Evolutionary conservation across 2,888 invertebrate species (phyloP), one percentile per base, ranked within the genome.

Genomic region (Chironomus riparius): DNA sequence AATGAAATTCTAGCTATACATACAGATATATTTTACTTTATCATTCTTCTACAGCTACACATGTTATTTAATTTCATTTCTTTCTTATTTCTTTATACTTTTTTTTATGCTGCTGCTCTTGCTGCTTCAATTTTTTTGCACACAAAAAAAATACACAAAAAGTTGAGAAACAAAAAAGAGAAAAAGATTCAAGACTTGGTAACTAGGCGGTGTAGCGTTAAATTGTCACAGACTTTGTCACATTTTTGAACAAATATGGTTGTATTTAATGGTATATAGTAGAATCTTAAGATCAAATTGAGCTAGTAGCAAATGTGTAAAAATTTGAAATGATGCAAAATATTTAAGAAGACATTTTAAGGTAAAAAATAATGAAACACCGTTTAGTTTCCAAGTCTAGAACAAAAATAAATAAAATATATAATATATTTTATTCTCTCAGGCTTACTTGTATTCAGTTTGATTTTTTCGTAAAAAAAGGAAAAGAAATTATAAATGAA

Each of bases 1-100:
- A 65, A 65, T 65, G 24, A 65, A 65, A 65, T 65, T 65, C 56
- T 56, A 56, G 56, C 56, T 56, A 15, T 56, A 56, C 56, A 56
- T 18, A 18, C 56, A 56, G 1, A 56, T 18, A 56, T 56, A 56
- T 56, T 56, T 56, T 56, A 56, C 56, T 56, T 56, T 56, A 18
- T 56, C 18, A 56, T 56, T 18, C n/a, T 56, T 56, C 56, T 56
- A 15, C 7, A 18, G 56, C 56, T 56, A 56, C 56, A 56, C 56
- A 56, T 56, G 56, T 56, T 56, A 38, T 38, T 38, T 38, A 38
- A 38, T 38, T 56, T 56, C 56, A 56, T 56, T 56, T 56, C 10
- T 38, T 56, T 15, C 15, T 15, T 15, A 15, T 15, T 56, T 15
- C 18, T 56, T 56, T 56, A 56, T 56, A 56, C 56, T 18, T 56